phyloP scores from a whole-genome alignment of 2,113 vertebrate genomes.

The Colaptes auratus region DNA sequence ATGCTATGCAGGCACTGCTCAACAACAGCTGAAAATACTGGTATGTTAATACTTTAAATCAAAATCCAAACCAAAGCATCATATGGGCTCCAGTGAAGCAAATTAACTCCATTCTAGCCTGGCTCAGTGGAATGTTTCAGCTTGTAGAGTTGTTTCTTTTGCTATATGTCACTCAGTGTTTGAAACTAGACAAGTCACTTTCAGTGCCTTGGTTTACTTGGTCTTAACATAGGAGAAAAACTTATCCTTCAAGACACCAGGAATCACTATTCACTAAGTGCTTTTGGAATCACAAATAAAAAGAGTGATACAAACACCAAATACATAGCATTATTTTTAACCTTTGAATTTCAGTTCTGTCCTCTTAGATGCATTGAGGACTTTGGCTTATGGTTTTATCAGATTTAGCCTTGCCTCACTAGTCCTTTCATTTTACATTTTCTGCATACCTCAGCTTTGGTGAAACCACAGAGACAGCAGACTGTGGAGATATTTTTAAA shows the following conservation, averaged over 20 bases:
- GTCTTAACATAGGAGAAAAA: neutral
- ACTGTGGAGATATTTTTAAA: neutral
- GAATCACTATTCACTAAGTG: neutral
- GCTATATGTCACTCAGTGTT: neutral
- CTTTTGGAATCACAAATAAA: neutral
- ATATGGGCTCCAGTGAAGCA: neutral
- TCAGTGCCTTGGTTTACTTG: neutral
- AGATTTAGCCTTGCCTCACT: neutral
- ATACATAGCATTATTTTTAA: neutral
- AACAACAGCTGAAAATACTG: neutral
- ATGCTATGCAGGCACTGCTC: rapidly evolving
- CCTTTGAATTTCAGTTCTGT: neutral
- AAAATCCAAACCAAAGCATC: neutral
- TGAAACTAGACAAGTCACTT: neutral
- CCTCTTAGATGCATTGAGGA: neutral
- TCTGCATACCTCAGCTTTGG: neutral
- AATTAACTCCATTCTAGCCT: neutral
- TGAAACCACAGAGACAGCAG: neutral
- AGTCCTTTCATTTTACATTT: neutral
- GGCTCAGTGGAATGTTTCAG: neutral
- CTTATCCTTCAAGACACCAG: neutral
- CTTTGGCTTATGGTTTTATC: neutral
- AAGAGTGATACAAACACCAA: neutral
- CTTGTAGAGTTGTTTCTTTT: neutral
- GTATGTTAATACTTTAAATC: neutral